Evolutionary conservation across 2,888 invertebrate genomes (phyloP).

Genomic region (Phasia obesa): DNA sequence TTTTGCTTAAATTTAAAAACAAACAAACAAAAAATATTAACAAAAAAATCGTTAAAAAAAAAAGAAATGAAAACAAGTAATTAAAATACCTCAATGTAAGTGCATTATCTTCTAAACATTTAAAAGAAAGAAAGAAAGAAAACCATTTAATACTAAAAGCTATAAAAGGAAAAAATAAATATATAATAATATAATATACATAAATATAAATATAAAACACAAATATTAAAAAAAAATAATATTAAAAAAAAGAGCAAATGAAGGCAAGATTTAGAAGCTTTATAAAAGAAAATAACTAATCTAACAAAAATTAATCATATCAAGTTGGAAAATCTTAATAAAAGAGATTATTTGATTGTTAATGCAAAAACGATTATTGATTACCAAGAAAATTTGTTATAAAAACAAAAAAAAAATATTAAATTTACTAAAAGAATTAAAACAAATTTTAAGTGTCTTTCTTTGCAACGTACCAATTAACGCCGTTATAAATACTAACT

Average conservation of each 20-base stretch:
- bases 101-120: constrained; percentile 77
- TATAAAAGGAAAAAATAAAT: constrained; percentile 44
- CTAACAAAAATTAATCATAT: constrained; percentile 45
- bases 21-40: constrained; percentile 35
- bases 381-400: neutral
- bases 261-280: constrained; percentile 29
- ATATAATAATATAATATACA: neutral
- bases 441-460: constrained; percentile 11
- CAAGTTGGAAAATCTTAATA: constrained; percentile 30
- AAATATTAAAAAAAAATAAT: constrained; percentile 2
- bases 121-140: constrained; percentile 55
- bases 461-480: neutral
- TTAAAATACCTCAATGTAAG: constrained; percentile 78
- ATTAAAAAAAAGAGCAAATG: constrained; percentile 19
- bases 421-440: constrained; percentile 29
- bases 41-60: constrained; percentile 58
- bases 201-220: constrained; percentile 27
- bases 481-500: neutral
- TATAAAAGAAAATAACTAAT: constrained; percentile 5
- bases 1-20: constrained; percentile 26
- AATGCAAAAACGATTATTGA: constrained; percentile 30
- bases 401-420: neutral
- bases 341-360: constrained; percentile 18
- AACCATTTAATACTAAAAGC: constrained; percentile 34
- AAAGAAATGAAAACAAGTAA: constrained; percentile 73